phyloP scores from a whole-genome alignment of 2,113 vertebrate genomes.

The Leptosomus discolor region DNA sequence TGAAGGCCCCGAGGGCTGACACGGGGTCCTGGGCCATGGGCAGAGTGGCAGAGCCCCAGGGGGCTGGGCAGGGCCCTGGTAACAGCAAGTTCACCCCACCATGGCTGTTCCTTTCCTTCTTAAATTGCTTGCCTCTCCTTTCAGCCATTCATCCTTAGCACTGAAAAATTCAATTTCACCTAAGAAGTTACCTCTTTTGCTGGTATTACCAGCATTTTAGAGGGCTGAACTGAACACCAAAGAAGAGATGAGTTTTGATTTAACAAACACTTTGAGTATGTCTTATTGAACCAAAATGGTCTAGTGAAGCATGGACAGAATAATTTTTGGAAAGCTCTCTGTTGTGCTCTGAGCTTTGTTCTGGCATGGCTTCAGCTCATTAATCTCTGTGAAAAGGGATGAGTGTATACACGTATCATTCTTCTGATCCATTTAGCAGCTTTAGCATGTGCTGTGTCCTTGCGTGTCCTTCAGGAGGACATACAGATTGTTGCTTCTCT shows the following conservation, averaged over 20 bases:
- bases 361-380: not conserved
- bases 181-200: not conserved
- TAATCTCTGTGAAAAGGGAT: not conserved
- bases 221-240: not conserved
- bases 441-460: not conserved
- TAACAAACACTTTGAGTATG: not conserved
- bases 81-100: too few species aligned
- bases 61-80: not conserved
- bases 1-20: not conserved
- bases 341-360: not conserved
- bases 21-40: not conserved
- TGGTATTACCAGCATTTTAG: not conserved
- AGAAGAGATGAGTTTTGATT: not conserved
- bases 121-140: not conserved
- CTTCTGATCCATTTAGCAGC: not conserved
- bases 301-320: not conserved
- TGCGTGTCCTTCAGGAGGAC: not conserved
- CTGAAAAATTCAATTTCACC: not conserved
- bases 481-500: not conserved
- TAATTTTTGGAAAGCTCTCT: not conserved
- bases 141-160: not conserved
- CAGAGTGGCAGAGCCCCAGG: accelerated
- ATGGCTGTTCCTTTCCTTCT: not conserved
- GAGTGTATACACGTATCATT: not conserved
- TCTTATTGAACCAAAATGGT: not conserved